phyloP scores from a whole-genome alignment of 1,140 invertebrate genomes.

The Bombus impatiens region DNA sequence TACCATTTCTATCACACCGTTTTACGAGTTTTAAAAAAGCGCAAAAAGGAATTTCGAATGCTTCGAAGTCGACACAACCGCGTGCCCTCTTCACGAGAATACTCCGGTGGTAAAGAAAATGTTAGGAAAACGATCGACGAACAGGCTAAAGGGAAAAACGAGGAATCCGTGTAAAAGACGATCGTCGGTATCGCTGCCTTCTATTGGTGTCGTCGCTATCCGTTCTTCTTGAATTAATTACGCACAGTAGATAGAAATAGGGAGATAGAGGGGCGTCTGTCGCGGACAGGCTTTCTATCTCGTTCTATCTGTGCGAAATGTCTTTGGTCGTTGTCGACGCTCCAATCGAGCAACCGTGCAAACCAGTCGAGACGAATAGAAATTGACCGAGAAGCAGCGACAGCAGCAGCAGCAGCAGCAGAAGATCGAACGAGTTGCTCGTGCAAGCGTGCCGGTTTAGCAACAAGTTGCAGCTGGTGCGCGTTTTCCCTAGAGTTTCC shows the following conservation, averaged over 20 bases:
- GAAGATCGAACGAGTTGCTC: conserved; percentile 31
- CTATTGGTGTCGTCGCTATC: conserved; percentile 9
- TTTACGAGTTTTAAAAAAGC: too few relatives aligned
- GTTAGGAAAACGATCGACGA: background rate
- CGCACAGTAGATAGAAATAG: conserved; percentile 64
- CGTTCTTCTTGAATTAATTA: conserved; percentile 77
- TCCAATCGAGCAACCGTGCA: conserved; percentile 7
- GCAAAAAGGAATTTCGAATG: too few relatives aligned
- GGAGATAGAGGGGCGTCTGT: conserved; percentile 71
- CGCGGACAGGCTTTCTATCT: conserved; percentile 68
- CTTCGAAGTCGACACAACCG: too few relatives aligned
- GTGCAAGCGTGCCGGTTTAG: conserved; percentile 57
- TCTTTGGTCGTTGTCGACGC: background rate
- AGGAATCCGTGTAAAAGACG: background rate
- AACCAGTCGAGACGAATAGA: background rate
- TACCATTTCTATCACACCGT: too few relatives aligned
- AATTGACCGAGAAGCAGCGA: conserved; percentile 3
- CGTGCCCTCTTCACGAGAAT: too few relatives aligned
- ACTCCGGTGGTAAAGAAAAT: rapidly evolving
- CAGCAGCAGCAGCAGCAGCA: background rate
- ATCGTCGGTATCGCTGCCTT: background rate
- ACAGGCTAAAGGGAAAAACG: background rate
- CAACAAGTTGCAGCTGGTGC: conserved; percentile 75
- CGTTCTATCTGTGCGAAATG: background rate
- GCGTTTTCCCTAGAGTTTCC: conserved; percentile 72